A percentile compares a stretch with the other conserved stretches of the same genome.
These are phyloP conservation scores for Achlya flavicornis DNA, from an alignment of 2,888 invertebrate genomes.

Conservation along the genomic window DNA sequence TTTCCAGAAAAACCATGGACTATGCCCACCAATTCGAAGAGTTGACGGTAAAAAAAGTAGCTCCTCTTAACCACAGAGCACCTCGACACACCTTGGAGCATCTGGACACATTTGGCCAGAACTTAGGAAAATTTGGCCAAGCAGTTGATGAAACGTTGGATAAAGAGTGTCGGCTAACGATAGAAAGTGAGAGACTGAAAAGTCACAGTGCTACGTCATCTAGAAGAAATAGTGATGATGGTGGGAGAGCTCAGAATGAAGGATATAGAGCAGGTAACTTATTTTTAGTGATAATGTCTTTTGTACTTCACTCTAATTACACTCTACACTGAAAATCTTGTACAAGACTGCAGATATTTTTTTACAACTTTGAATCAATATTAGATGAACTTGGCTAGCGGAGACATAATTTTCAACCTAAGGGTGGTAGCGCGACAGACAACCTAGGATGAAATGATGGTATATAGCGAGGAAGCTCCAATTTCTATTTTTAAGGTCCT, in stretches of 20 bases:
- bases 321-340: no score
- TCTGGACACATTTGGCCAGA: slow-evolving; percentile 34
- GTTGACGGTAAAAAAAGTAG: slow-evolving; percentile 48
- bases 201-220: slow-evolving; percentile 70
- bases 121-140: slow-evolving; percentile 40
- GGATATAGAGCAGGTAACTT: slow-evolving; percentile 13
- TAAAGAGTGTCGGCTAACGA: slow-evolving; percentile 58
- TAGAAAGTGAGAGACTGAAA: slow-evolving; percentile 65
- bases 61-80: slow-evolving; percentile 42
- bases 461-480: no score
- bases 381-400: no score
- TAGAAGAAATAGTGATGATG: slow-evolving; percentile 73
- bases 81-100: slow-evolving; percentile 40
- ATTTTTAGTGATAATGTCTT: no score
- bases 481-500: no score
- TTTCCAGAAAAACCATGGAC: slow-evolving; percentile 2
- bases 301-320: no score
- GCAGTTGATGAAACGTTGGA: slow-evolving; percentile 45
- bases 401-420: no score
- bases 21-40: slow-evolving; percentile 41
- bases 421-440: no score
- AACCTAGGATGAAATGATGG: no score
- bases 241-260: slow-evolving; percentile 60
- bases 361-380: no score
- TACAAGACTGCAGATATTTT: no score